These are phyloP conservation scores for Blennius ocellaris DNA, from an alignment of 2,113 vertebrate genomes.

Conservation along the genomic window DNA sequence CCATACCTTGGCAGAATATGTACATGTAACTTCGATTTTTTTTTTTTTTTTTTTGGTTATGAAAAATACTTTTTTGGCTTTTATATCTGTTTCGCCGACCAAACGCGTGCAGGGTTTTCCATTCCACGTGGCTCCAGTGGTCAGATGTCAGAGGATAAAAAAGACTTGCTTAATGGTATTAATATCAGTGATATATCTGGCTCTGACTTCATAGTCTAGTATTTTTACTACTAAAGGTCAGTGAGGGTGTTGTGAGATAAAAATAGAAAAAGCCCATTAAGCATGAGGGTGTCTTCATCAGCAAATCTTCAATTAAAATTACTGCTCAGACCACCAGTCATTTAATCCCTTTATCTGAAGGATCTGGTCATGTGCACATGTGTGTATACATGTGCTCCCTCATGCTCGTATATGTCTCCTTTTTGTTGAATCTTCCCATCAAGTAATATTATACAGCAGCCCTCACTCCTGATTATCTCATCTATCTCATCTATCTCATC, in stretches of 20 bases:
- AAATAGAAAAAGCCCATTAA: slow-evolving; percentile 74
- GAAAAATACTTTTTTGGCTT: not conserved
- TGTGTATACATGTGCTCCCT: slow-evolving; percentile 6
- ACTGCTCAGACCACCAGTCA: slow-evolving; percentile 61
- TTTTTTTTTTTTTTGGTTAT: not conserved
- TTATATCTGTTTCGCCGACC: not conserved
- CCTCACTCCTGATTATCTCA: slow-evolving; percentile 34
- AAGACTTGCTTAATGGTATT: slow-evolving; percentile 21
- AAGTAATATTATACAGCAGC: slow-evolving; percentile 54
- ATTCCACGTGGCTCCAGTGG: not conserved
- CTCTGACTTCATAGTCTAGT: slow-evolving; percentile 11
- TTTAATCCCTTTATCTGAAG: slow-evolving; percentile 79
- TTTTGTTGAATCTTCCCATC: slow-evolving; percentile 23
- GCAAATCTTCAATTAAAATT: slow-evolving; percentile 81
- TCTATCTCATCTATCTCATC: slow-evolving; percentile 16
- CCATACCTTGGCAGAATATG: not conserved
- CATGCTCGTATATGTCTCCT: slow-evolving; percentile 26
- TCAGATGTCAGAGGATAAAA: slow-evolving; percentile 35
- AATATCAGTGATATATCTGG: slow-evolving; percentile 13
- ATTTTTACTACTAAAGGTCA: slow-evolving; percentile 62
- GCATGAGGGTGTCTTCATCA: slow-evolving; percentile 75
- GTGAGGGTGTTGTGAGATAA: slow-evolving; percentile 45
- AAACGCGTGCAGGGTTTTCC: not conserved
- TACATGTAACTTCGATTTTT: not conserved
- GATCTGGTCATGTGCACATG: slow-evolving; percentile 34